These are phyloP conservation scores for Pseudorasbora parva DNA, from an alignment of 2,113 vertebrate genomes.

Conservation along the genomic window DNA sequence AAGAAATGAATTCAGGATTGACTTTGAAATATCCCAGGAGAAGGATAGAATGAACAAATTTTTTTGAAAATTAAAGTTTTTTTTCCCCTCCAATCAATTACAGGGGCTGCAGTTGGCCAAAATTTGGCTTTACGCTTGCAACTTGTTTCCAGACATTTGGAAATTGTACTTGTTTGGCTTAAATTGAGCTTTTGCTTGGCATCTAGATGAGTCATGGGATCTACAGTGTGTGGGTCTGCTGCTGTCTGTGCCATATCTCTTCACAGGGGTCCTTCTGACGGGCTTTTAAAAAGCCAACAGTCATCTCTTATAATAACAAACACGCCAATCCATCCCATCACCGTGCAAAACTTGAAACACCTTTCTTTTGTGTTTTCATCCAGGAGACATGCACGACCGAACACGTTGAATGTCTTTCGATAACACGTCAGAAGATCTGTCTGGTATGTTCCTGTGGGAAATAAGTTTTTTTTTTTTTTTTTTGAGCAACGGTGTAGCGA, in stretches of 20 bases:
- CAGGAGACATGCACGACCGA: conserved; percentile 65
- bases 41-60: not conserved
- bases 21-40: not conserved
- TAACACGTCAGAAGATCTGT: conserved; percentile 49
- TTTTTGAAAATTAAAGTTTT: not conserved
- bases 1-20: not conserved
- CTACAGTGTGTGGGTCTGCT: conserved; percentile 4
- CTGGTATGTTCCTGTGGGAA: conserved; percentile 48
- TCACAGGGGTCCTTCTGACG: conserved; percentile 29
- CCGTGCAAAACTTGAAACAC: conserved; percentile 57
- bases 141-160: not conserved
- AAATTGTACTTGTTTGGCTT: not conserved
- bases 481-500: not conserved
- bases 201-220: conserved; percentile 10
- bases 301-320: conserved; percentile 74
- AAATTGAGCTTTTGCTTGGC: not conserved
- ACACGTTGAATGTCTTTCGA: conserved; percentile 66
- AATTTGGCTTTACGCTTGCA: not conserved
- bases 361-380: conserved; percentile 62
- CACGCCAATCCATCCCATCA: conserved; percentile 55
- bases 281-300: conserved; percentile 54
- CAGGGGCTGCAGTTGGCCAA: not conserved
- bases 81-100: not conserved
- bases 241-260: not conserved
- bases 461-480: not conserved